Evolutionary conservation across 1,140 invertebrate genomes (phyloP).

Genomic region (Macrocentrus cingulum): DNA sequence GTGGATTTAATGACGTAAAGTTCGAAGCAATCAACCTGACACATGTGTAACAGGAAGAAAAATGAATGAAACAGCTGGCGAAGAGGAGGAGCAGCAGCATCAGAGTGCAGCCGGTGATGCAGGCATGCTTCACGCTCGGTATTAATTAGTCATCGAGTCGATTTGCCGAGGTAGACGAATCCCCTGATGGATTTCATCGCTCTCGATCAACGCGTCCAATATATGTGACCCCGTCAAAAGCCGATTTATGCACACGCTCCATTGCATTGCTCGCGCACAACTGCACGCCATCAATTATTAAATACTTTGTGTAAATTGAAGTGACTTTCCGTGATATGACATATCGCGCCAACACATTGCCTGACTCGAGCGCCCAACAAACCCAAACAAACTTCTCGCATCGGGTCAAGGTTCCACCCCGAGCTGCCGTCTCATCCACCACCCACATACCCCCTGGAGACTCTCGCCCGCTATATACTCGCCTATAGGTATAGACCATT

Average conservation of each 20-base stretch:
- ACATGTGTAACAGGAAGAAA: no score
- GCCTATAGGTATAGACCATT: conserved; percentile 19
- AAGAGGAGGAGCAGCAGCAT: no score
- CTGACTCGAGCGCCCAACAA: conserved; percentile 34
- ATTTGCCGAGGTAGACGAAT: not conserved
- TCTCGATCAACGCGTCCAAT: not conserved
- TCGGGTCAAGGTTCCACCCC: conserved; percentile 51
- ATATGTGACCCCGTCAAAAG: no score
- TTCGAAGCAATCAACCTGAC: no score
- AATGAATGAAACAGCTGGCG: no score
- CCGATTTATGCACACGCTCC: no score
- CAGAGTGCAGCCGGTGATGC: conserved; percentile 6
- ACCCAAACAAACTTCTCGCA: conserved; percentile 47
- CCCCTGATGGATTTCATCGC: not conserved
- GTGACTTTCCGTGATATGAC: conserved; percentile 17
- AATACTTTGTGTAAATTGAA: not conserved
- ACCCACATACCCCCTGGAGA: conserved; percentile 30
- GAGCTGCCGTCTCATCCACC: conserved; percentile 41
- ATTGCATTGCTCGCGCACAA: no score
- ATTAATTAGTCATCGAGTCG: conserved; percentile 11
- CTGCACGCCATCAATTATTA: not conserved
- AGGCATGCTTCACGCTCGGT: not conserved
- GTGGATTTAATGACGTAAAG: no score
- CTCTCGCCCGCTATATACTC: conserved; percentile 11
- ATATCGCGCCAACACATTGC: conserved; percentile 28